Percentiles rank a stretch among this genome's conserved stretches.
phyloP scores from a whole-genome alignment of 2,113 vertebrate species.

The Hemiprocne comata region DNA sequence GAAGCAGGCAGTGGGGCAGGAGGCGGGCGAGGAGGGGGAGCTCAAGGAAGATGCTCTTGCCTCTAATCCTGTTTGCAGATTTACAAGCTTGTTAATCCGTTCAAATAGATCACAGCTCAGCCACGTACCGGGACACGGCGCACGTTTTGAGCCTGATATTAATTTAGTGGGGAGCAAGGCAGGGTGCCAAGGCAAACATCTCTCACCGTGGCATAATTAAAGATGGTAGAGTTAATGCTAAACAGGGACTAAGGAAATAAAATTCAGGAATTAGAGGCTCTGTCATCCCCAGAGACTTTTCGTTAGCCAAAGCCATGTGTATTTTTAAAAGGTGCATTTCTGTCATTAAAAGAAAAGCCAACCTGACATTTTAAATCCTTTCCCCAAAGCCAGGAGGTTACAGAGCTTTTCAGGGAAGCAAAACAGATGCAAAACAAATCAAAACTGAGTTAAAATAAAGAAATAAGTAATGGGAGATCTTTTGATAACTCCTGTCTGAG shows the following conservation, averaged over 20 bases:
- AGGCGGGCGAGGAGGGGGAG: not conserved
- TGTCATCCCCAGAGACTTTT: not conserved
- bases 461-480: not conserved
- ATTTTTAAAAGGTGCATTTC: not conserved
- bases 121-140: fast-evolving
- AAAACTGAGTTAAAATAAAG: not conserved
- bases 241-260: not conserved
- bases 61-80: constrained; percentile 62
- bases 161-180: not conserved
- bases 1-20: not conserved
- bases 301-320: not conserved
- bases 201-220: not conserved
- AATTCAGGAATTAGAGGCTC: not conserved
- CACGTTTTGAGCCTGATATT: not conserved
- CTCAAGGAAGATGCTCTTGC: not conserved
- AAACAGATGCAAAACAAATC: not conserved
- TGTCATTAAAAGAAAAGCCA: not conserved
- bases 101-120: constrained; percentile 17
- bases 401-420: not conserved
- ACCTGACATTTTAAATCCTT: not conserved
- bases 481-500: not conserved
- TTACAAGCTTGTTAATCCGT: constrained; percentile 38
- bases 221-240: not conserved
- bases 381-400: not conserved
- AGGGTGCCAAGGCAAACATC: constrained; percentile 20